phyloP scores from a whole-genome alignment of 2,797 vertebrate genomes.

The Gobio occitaniae region DNA sequence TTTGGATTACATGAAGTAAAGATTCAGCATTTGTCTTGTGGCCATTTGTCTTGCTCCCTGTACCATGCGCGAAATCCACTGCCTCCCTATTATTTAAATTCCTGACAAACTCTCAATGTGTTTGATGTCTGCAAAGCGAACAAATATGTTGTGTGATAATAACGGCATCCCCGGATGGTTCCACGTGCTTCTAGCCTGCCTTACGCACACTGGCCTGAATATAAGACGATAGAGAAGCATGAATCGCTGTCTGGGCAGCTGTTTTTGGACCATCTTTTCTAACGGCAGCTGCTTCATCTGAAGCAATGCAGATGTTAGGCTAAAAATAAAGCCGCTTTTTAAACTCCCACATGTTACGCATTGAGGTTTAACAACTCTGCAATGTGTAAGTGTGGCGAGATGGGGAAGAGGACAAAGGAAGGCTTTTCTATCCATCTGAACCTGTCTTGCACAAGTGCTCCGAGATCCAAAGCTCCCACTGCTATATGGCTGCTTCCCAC shows the following conservation, averaged over 20 bases:
- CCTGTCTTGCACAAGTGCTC: slow-evolving; percentile 59
- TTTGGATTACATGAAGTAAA: slow-evolving; percentile 70
- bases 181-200: slow-evolving; percentile 29
- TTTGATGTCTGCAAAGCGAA: slow-evolving; percentile 3
- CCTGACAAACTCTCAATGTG: slow-evolving; percentile 16
- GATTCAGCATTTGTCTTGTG: not conserved
- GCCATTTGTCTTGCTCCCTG: not conserved
- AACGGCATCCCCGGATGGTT: not conserved
- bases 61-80: slow-evolving; percentile 3
- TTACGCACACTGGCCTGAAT: slow-evolving; percentile 46
- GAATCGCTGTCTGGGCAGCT: slow-evolving; percentile 61
- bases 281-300: slow-evolving; percentile 66
- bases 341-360: slow-evolving; percentile 56
- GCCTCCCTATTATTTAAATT: slow-evolving; percentile 24
- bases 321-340: slow-evolving; percentile 70
- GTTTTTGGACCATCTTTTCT: slow-evolving; percentile 57
- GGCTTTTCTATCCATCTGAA: slow-evolving; percentile 59
- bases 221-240: slow-evolving; percentile 37
- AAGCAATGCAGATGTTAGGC: slow-evolving; percentile 69
- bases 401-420: slow-evolving; percentile 53
- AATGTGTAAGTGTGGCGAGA: slow-evolving; percentile 44
- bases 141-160: not conserved
- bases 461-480: slow-evolving; percentile 83
- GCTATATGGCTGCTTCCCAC: slow-evolving; percentile 73
- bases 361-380: slow-evolving; percentile 47